Conservation (phyloP, 2,113 vertebrate genomes). For the Malurus elegans region DNA sequence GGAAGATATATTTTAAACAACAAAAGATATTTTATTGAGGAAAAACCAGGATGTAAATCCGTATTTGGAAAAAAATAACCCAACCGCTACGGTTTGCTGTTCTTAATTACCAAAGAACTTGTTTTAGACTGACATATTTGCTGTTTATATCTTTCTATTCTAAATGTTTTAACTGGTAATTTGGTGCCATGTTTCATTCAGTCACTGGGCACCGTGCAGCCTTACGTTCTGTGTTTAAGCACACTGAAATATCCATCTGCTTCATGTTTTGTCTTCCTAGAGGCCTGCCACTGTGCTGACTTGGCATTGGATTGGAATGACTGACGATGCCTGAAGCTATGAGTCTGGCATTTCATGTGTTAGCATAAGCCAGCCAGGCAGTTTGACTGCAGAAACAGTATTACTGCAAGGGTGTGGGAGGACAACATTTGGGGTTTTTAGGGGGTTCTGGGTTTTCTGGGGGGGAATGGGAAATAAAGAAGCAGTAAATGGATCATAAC, state of each 20-base stretch:
- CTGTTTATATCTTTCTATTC: slow-evolving; percentile 74
- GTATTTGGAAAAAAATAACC: slow-evolving; percentile 62
- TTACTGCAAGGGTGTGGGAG: slow-evolving; percentile 47
- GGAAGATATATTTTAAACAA: slow-evolving; percentile 61
- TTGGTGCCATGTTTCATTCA: slow-evolving; percentile 78
- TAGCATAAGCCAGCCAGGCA: slow-evolving; percentile 44
- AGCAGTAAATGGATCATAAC: slow-evolving; percentile 36
- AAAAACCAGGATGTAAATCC: slow-evolving; percentile 61
- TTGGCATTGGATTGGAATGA: not conserved
- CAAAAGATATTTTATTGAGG: slow-evolving; percentile 83
- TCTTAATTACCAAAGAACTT: slow-evolving; percentile 96
- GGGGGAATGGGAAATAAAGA: not conserved
- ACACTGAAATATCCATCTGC: slow-evolving; percentile 68
- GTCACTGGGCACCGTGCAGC: slow-evolving; percentile 67
- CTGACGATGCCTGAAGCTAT: slow-evolving; percentile 25
- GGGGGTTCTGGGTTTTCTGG: not conserved
- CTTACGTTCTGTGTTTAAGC: slow-evolving; percentile 69
- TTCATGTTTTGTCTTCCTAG: slow-evolving; percentile 69
- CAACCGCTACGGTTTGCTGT: slow-evolving; percentile 69
- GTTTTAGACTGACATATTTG: slow-evolving; percentile 74
- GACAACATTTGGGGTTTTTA: not conserved
- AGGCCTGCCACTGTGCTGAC: slow-evolving; percentile 82
- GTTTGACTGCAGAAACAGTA: slow-evolving; percentile 57
- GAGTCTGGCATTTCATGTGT: not conserved
- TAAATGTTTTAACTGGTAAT: slow-evolving; percentile 62